Evolutionary conservation across 2,113 vertebrate genomes (phyloP), one percentile per base, ranked within the genome.

Genomic region (Anolis sagrei): DNA sequence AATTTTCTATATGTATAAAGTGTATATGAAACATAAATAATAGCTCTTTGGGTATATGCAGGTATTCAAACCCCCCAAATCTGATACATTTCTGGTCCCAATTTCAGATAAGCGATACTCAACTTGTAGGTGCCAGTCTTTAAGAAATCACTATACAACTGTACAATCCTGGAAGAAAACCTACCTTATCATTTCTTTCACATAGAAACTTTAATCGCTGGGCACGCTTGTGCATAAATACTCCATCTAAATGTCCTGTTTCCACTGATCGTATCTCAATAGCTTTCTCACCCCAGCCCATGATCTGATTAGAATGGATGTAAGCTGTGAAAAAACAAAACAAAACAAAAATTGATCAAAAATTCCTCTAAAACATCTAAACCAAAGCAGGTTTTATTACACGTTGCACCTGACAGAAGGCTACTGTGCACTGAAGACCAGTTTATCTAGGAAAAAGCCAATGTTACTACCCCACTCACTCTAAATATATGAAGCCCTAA

Each of bases 301-400:
- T 99, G 96, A 99, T 99, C 97, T 99, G 99, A 97, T 98, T 99
- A 96, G 99, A 99, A 97, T 99, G 99, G 97, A 99, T 99, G 97
- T 99, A 99, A 93, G 99, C 99, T 99, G 97, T 94, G n/a, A n/a
- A n/a, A 92, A 95, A 95, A 96, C 94, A 92, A 96, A 94, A 92
- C 87, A 95, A 92, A 21, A 3, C 93, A 93, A 93, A 93, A 95
- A 95, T 92, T 91, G 82, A 92, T 90, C 93, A 96, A 4, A 81
- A 51, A 36, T 66, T 34, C 66, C 16, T 36, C n/a, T 32, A 88
- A 95, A 91, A 93, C 23, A 84, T 87, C 88, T 85, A 90, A 74
- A 32, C 48, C 39, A 74, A 74, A 44, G 36, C 29, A 77, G 7
- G 34, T 76, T 83, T 76, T 69, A 51, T 44, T 39, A 66, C 18